Conservation (phyloP, 2,888 invertebrate genomes). For the Amphipyra tragopoginis region DNA sequence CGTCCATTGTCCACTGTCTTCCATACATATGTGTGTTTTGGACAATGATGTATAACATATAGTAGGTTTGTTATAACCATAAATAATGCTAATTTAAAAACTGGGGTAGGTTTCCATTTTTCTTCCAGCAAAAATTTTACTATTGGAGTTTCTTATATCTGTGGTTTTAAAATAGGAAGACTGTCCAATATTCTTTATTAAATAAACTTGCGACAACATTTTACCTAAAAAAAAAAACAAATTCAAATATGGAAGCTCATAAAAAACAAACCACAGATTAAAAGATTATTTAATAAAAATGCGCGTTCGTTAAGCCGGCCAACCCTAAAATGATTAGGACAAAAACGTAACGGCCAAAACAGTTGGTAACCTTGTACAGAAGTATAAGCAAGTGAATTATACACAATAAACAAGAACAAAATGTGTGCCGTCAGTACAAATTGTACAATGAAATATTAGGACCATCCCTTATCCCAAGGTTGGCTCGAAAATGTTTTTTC, state of each 20-base stretch:
- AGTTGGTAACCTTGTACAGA: conserved; percentile 19
- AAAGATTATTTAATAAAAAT: no score
- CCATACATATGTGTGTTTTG: conserved; percentile 17
- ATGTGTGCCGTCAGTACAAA: conserved; percentile 24
- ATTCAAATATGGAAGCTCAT: no score
- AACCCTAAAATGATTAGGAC: conserved; percentile 10
- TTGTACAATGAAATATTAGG: conserved; percentile 42
- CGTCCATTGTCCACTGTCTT: conserved; percentile 51
- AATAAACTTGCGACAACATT: no score
- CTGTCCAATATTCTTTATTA: no score
- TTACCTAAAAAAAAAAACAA: no score
- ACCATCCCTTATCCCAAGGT: conserved; percentile 27
- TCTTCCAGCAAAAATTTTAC: no score
- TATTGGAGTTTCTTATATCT: no score
- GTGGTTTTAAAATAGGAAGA: no score
- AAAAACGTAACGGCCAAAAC: conserved; percentile 14
- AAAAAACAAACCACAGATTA: no score
- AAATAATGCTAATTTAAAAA: no score
- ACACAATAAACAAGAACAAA: conserved; percentile 37
- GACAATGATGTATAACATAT: conserved; percentile 1
- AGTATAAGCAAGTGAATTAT: conserved; percentile 33
- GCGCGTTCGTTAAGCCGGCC: neutral
- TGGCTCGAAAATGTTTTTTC: conserved; percentile 26
- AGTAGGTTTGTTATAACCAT: neutral
- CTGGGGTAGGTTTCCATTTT: no score